Evolutionary conservation across 2,113 vertebrate species (phyloP).

Genomic region (Amazona vittata): DNA sequence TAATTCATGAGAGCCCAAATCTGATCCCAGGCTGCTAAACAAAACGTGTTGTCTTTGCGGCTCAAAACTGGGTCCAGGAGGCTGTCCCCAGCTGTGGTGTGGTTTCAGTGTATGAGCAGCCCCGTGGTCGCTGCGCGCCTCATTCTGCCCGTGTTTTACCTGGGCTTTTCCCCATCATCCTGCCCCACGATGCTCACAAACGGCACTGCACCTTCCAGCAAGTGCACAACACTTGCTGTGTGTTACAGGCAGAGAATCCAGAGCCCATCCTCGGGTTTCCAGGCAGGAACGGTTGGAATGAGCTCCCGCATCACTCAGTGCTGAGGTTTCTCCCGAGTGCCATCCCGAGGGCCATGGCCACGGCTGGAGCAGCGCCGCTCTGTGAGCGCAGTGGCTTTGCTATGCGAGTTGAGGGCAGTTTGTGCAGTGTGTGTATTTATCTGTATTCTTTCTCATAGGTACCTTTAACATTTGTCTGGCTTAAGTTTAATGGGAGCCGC

Average conservation of each 20-base stretch:
- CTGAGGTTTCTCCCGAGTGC: rapidly evolving
- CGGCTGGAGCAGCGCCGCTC: neutral
- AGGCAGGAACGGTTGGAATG: rapidly evolving
- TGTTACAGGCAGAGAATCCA: neutral
- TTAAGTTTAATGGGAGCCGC: slow-evolving; percentile 96
- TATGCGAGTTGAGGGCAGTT: slow-evolving; percentile 26
- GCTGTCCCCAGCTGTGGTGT: neutral
- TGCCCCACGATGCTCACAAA: rapidly evolving
- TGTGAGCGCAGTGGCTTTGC: slow-evolving; percentile 8
- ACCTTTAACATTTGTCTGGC: slow-evolving; percentile 98
- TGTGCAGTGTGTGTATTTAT: slow-evolving; percentile 87
- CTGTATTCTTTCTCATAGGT: slow-evolving; percentile 99
- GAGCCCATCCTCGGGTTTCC: rapidly evolving
- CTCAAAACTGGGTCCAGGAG: rapidly evolving
- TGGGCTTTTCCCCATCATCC: rapidly evolving
- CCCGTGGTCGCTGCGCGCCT: rapidly evolving
- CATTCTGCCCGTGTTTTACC: rapidly evolving
- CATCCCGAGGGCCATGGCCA: neutral
- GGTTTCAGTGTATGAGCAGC: rapidly evolving
- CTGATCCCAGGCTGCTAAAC: neutral
- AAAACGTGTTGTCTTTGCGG: too few relatives aligned
- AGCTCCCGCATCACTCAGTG: rapidly evolving
- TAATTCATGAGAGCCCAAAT: neutral
- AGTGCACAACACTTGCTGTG: rapidly evolving
- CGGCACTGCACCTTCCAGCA: rapidly evolving